Evolutionary conservation across 1,140 invertebrate species (phyloP).

Genomic region (Achatina immaculata): DNA sequence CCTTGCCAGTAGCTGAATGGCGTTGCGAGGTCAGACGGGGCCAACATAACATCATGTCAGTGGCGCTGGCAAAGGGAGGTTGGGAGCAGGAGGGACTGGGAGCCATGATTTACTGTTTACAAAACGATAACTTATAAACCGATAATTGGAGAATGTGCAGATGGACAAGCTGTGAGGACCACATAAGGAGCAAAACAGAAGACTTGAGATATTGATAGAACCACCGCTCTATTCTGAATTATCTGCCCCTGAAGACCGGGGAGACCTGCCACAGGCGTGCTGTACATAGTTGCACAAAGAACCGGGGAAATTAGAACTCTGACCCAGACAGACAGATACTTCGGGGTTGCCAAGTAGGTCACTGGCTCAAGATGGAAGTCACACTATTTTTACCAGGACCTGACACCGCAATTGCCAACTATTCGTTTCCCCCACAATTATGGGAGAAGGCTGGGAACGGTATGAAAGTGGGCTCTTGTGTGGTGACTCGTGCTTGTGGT

Average conservation of each 20-base stretch:
- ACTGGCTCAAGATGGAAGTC: neutral
- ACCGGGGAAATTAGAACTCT: neutral
- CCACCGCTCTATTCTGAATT: no score
- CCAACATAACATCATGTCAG: neutral
- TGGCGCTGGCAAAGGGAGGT: neutral
- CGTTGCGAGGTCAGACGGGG: slow-evolving; percentile 4
- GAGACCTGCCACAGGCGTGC: neutral
- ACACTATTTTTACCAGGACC: neutral
- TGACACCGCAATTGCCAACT: neutral
- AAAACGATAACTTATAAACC: no score
- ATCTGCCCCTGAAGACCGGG: neutral
- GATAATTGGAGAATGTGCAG: no score
- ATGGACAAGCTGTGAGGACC: no score
- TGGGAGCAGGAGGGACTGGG: no score
- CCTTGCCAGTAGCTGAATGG: neutral
- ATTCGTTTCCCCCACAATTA: no score
- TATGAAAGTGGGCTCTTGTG: no score
- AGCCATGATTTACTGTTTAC: no score
- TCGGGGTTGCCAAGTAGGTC: neutral
- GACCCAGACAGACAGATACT: neutral
- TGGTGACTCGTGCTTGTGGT: no score
- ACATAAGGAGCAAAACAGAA: no score
- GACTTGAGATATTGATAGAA: no score
- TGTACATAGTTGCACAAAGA: neutral
- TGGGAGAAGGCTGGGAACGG: no score